Conservation (phyloP, 2,113 vertebrate genomes). For the Gracilinanus agilis region DNA sequence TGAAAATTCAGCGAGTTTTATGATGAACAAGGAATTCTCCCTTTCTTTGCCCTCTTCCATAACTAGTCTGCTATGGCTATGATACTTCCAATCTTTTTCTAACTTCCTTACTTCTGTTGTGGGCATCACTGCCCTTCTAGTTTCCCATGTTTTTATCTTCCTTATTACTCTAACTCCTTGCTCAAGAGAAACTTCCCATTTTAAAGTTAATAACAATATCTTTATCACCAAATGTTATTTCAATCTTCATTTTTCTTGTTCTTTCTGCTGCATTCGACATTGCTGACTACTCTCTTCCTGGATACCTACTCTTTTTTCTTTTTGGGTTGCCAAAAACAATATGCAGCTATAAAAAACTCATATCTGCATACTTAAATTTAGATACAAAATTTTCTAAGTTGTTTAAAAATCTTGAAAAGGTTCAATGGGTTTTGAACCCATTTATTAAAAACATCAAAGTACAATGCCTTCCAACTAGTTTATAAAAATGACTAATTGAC, state of each 20-base stretch:
- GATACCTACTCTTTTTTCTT: background rate
- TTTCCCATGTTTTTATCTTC: background rate
- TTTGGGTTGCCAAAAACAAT: background rate
- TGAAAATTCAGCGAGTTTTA: background rate
- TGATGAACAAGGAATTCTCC: background rate
- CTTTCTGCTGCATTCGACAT: background rate
- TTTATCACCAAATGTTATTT: background rate
- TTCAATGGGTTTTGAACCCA: background rate
- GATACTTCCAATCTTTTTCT: background rate
- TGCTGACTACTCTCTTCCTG: background rate
- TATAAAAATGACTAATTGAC: background rate
- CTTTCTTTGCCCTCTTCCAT: background rate
- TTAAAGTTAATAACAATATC: no score
- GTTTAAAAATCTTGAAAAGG: background rate
- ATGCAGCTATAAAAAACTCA: background rate
- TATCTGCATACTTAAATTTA: background rate
- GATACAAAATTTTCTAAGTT: background rate
- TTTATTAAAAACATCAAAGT: background rate
- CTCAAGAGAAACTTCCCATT: background rate
- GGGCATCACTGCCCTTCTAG: background rate
- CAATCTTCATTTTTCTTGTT: background rate
- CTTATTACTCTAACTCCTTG: background rate
- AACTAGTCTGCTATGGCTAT: background rate
- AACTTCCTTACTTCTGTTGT: background rate
- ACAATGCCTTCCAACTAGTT: background rate